Base-by-base conservation (phyloP, 2,113 vertebrate species). In the Menidia beryllina region DNA sequence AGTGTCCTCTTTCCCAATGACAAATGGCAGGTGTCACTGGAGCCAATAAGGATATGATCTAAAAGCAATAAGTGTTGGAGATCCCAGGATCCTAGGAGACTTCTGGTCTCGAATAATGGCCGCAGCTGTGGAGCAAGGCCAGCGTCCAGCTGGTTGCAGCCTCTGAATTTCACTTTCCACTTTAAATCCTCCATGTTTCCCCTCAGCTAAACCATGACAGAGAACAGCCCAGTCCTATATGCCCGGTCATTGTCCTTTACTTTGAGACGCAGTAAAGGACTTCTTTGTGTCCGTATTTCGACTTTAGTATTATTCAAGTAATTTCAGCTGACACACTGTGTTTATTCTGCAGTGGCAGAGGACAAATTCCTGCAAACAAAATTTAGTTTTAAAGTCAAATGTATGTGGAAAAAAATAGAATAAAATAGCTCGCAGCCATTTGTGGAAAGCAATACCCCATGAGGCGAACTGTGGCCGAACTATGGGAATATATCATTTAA, bases 31-130 rank as follows among this genome's bases (percentile, higher is more conserved):
- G 87, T 87, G 88, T 90, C 92, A 95, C 92, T 93, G 88, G 90
- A 94, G 93, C 95, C 94, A 93, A 94, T 96, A 94, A 80, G 91
- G 92, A 90, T 92, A 91, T 93, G 93, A 94, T 96, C 93, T 94
- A 91, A 94, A 94, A 93, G 92, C 93, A 92, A 85, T 95, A 92
- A 93, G 91, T 73, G 86, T 88, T 65, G 24, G 77, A 85, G 86
- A 91, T 79, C 81, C 72, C 84, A 77, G 49, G 83, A 90, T 93
- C 91, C 94, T 94, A 75, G 50, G 62, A 91, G 89, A 89, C 73
- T 53, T 27, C 63, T 43, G 72, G 26, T 47, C 66, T 48, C 60
- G 67, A 69, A 72, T 86, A 87, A 89, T 82, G 84, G 84, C 85
- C 72, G 75, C 89, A 91, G 88, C 90, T 91, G 89, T 72, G 88